A percentile compares a stretch with the other conserved stretches of the same genome.
Evolutionary conservation across 2,797 vertebrate genomes (phyloP).

Genomic region (Lagocephalus sceleratus): DNA sequence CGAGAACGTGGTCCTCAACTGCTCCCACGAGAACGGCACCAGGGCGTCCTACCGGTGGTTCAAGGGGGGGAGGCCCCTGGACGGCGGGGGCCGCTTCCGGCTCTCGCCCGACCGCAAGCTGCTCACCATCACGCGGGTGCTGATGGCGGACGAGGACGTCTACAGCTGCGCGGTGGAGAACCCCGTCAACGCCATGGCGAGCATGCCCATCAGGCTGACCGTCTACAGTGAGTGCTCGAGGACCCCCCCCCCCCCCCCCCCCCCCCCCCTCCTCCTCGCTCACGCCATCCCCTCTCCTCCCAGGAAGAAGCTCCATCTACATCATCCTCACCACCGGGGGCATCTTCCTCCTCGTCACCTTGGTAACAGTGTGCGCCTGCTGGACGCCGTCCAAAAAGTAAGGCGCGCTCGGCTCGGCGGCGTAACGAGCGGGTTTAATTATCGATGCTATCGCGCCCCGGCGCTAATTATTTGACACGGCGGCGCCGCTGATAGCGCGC

Average conservation of each 20-base stretch:
- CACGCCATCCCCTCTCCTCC: slow-evolving; percentile 1
- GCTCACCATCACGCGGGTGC: slow-evolving; percentile 86
- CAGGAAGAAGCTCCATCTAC: slow-evolving; percentile 95
- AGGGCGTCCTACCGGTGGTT: slow-evolving; percentile 89
- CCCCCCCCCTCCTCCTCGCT: no score
- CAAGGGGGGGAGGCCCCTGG: slow-evolving; percentile 85
- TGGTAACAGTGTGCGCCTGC: slow-evolving; percentile 96
- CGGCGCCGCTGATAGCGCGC: not conserved
- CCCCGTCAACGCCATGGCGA: slow-evolving; percentile 84
- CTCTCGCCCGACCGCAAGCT: slow-evolving; percentile 87
- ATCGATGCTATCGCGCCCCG: not conserved
- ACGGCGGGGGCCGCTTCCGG: slow-evolving; percentile 84
- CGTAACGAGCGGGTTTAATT: not conserved
- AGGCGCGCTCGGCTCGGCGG: not conserved
- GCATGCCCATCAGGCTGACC: slow-evolving; percentile 83
- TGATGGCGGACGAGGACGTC: slow-evolving; percentile 87
- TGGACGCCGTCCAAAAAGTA: slow-evolving; percentile 98
- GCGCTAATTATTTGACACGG: not conserved
- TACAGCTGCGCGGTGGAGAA: slow-evolving; percentile 84
- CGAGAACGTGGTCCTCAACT: slow-evolving; percentile 88
- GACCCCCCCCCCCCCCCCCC: no score
- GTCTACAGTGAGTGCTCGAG: slow-evolving; percentile 86
- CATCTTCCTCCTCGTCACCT: slow-evolving; percentile 93
- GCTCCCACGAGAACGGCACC: slow-evolving; percentile 90
- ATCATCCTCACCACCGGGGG: slow-evolving; percentile 94